A percentile compares a stretch with the other conserved stretches of the same genome.
phyloP scores from a whole-genome alignment of 2,888 invertebrate species.

The Peribatodes rhomboidaria region DNA sequence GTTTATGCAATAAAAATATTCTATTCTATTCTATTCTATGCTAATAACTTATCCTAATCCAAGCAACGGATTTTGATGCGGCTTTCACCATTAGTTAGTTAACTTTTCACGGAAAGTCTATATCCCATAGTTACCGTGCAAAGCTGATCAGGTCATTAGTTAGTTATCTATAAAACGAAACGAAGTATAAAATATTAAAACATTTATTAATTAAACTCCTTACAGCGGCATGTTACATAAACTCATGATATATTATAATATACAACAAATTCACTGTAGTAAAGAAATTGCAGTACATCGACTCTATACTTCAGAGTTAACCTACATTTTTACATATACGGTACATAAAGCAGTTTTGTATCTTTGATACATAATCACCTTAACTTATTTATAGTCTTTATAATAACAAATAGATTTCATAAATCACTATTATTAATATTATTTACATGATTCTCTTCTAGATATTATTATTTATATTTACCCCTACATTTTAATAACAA shows the following conservation, averaged over 20 bases:
- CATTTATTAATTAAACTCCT: conserved; percentile 41
- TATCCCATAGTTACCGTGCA: too few relatives aligned
- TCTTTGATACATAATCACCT: conserved; percentile 41
- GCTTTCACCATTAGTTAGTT: too few relatives aligned
- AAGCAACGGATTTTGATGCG: too few relatives aligned
- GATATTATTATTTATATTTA: conserved; percentile 1
- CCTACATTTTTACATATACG: conserved; percentile 8
- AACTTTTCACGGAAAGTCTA: too few relatives aligned
- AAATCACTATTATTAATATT: conserved; percentile 28
- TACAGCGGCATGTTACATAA: conserved; percentile 42
- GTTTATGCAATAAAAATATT: too few relatives aligned
- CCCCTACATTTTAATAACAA: conserved; percentile 17
- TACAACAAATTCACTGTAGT: conserved; percentile 31
- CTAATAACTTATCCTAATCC: too few relatives aligned
- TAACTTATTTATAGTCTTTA: conserved; percentile 38
- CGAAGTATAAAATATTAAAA: conserved; percentile 31
- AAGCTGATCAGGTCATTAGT: too few relatives aligned
- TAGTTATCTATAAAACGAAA: background rate
- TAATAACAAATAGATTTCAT: conserved; percentile 29
- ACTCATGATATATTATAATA: conserved; percentile 18
- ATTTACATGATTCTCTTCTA: conserved; percentile 21
- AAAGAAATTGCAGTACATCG: conserved; percentile 20
- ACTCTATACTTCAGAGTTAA: conserved; percentile 13
- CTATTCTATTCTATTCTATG: too few relatives aligned
- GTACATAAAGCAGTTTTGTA: conserved; percentile 29